phyloP scores from a whole-genome alignment of 1,140 invertebrate species.

The Hormaphis cornu region DNA sequence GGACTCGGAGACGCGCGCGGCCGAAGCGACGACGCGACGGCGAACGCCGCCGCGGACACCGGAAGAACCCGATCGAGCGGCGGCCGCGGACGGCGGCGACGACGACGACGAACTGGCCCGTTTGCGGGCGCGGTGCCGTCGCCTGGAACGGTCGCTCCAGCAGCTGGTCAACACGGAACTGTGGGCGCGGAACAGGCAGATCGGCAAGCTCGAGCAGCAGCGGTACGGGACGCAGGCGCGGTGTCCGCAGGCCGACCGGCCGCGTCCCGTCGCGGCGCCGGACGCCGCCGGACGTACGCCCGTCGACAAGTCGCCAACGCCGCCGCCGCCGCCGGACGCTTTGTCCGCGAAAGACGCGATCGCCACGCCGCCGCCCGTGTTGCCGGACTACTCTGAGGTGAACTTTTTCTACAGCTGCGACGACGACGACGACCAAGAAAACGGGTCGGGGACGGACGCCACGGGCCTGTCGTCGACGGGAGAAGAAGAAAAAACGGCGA shows the following conservation, averaged over 20 bases:
- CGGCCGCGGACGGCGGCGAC: background rate
- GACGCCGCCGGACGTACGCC: too few relatives aligned
- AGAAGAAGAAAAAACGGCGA: background rate
- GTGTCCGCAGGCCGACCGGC: background rate
- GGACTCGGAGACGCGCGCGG: background rate
- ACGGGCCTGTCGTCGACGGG: background rate
- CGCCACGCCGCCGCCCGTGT: background rate
- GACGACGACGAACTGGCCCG: background rate
- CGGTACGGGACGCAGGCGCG: background rate
- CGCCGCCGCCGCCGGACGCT: too few relatives aligned
- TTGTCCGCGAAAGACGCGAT: background rate
- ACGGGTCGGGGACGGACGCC: background rate
- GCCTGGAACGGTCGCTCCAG: background rate
- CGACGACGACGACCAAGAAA: background rate
- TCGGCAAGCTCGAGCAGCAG: background rate
- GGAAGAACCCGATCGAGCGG: background rate
- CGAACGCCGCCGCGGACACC: background rate
- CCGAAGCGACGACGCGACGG: background rate
- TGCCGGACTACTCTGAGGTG: slow-evolving; percentile 7
- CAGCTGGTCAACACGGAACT: slow-evolving; percentile 9
- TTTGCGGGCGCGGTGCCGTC: background rate
- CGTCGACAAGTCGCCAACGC: background rate
- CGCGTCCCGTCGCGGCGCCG: too few relatives aligned
- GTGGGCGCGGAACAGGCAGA: background rate
- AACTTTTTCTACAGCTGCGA: slow-evolving; percentile 5